phyloP scores from a whole-genome alignment of 2,888 invertebrate genomes.

The Agrochola lota region DNA sequence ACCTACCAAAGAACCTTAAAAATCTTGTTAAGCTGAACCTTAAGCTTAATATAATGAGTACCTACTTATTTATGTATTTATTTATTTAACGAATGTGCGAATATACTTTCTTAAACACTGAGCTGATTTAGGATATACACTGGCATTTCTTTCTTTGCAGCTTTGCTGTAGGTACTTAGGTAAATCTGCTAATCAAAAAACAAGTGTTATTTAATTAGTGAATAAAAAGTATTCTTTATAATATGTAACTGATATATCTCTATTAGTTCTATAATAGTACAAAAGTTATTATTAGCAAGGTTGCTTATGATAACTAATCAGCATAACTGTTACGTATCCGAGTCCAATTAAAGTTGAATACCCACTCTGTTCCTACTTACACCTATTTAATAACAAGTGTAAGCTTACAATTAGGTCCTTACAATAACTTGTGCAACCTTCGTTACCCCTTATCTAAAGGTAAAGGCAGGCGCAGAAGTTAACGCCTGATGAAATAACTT shows the following conservation, averaged over 20 bases:
- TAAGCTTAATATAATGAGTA: not conserved
- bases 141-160: not conserved
- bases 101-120: not conserved
- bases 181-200: no score
- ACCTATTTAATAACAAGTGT: conserved; percentile 12
- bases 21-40: no score
- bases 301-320: not conserved
- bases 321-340: not conserved
- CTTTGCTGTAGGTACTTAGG: no score
- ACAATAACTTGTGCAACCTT: conserved; percentile 9
- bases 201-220: no score
- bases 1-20: no score
- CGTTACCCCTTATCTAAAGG: conserved; percentile 6
- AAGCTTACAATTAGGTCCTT: conserved; percentile 9
- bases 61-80: not conserved
- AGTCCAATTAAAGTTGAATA: not conserved
- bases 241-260: not conserved
- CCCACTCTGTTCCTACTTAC: not conserved
- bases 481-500: conserved; percentile 67
- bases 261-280: not conserved
- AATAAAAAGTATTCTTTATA: not conserved
- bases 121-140: not conserved
- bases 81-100: not conserved
- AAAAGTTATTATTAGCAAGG: not conserved
- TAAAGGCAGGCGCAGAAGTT: conserved; percentile 13